A percentile compares a stretch with the other conserved stretches of the same genome.
Conservation (phyloP, 2,797 vertebrate species). For the Eulemur rubriventer region DNA sequence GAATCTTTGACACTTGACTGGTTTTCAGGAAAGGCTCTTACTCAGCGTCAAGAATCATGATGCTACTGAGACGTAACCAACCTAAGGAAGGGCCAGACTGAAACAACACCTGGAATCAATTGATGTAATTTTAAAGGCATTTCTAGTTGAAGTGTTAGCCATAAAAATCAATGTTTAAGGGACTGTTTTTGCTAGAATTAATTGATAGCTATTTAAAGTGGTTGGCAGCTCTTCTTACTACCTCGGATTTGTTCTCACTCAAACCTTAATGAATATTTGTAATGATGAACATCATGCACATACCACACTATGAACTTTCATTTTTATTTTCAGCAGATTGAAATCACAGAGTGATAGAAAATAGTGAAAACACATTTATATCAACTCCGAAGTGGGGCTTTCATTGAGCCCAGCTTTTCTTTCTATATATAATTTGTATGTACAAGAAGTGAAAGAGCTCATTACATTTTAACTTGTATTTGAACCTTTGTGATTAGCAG, state of each 20-base stretch:
- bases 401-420: background rate
- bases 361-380: background rate
- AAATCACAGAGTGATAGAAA: background rate
- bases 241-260: background rate
- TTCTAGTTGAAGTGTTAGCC: background rate
- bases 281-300: background rate
- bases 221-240: background rate
- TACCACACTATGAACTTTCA: background rate
- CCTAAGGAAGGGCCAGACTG: background rate
- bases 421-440: background rate
- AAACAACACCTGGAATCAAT: too few species aligned
- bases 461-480: conserved; percentile 35
- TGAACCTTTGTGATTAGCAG: conserved; percentile 19
- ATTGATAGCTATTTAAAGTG: background rate
- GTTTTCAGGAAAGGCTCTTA: background rate
- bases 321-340: background rate
- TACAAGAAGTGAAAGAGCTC: background rate
- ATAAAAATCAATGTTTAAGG: background rate
- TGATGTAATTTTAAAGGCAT: background rate
- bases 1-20: background rate
- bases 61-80: too few species aligned
- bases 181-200: background rate
- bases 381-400: background rate
- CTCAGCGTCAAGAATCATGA: background rate
- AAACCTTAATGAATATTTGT: background rate